Evolutionary conservation across 2,113 vertebrate species (phyloP).

Genomic region (Nothocercus nigrocapillus): DNA sequence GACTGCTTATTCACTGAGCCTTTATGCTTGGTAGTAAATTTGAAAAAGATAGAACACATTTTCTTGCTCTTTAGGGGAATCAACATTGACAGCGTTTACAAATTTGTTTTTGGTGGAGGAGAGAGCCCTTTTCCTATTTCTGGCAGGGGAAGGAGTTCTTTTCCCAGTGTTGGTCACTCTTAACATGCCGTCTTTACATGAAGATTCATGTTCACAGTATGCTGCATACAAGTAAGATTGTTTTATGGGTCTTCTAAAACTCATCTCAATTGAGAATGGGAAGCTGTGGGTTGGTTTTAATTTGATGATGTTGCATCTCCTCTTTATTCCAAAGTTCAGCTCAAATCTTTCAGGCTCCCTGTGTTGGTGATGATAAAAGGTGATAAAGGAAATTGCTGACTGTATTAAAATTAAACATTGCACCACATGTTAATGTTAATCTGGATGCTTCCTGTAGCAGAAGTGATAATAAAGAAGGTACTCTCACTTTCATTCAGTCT

Average conservation of each 20-base stretch:
- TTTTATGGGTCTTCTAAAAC: background rate
- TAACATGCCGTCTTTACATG: background rate
- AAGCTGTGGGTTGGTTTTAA: background rate
- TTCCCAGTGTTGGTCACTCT: background rate
- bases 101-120: background rate
- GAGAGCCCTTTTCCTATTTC: too few relatives aligned
- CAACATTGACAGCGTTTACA: background rate
- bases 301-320: background rate
- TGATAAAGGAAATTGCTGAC: background rate
- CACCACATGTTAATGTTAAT: background rate
- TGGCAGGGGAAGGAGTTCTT: background rate
- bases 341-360: background rate
- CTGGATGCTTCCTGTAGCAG: background rate
- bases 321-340: background rate
- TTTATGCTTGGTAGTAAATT: background rate
- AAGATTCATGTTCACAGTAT: background rate
- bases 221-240: background rate
- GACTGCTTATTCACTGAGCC: background rate
- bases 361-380: background rate
- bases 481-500: background rate
- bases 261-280: background rate
- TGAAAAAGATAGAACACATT: background rate
- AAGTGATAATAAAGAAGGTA: background rate
- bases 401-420: background rate
- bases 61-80: background rate